A percentile compares a stretch with the other conserved stretches of the same genome.
These are phyloP conservation scores for Diacarnus erythraeanus DNA, from an alignment of 37 sponge, comb jelly and placozoan genomes.

Conservation along the genomic window DNA sequence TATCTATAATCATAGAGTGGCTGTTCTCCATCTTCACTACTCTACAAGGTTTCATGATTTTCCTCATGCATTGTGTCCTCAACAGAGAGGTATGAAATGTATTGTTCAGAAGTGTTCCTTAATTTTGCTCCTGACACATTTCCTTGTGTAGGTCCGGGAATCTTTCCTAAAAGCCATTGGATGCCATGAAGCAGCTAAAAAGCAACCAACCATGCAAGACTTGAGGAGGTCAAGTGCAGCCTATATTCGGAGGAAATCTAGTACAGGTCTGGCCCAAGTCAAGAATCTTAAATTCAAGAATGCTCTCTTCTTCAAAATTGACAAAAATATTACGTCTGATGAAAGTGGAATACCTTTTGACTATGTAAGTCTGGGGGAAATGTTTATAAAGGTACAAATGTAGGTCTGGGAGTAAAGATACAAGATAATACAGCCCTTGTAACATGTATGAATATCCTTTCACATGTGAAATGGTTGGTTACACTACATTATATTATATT, in stretches of 20 bases:
- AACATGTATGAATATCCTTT: too few relatives aligned
- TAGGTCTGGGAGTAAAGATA: too few relatives aligned
- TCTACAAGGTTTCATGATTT: constrained; percentile 72
- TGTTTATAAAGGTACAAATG: too few relatives aligned
- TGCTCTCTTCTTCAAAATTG: not conserved
- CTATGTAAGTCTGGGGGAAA: not conserved
- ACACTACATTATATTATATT: too few relatives aligned
- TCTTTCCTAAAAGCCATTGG: constrained; percentile 48
- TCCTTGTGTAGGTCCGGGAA: constrained; percentile 39
- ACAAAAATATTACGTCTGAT: not conserved
- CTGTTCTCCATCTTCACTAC: constrained; percentile 65
- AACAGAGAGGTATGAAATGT: constrained; percentile 59
- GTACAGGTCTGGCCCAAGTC: not conserved
- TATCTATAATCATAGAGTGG: constrained; percentile 48
- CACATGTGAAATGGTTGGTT: too few relatives aligned
- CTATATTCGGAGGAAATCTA: not conserved
- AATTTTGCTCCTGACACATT: not conserved
- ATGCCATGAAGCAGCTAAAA: constrained; percentile 25
- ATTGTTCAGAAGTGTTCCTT: not conserved
- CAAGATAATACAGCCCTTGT: too few relatives aligned
- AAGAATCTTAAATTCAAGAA: constrained; percentile 4
- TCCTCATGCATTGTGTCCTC: constrained; percentile 73
- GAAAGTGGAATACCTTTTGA: not conserved
- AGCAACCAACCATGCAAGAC: constrained; percentile 10
- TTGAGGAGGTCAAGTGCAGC: not conserved